Conservation (phyloP, 2,888 invertebrate species). For the Apodemia hepburni region DNA sequence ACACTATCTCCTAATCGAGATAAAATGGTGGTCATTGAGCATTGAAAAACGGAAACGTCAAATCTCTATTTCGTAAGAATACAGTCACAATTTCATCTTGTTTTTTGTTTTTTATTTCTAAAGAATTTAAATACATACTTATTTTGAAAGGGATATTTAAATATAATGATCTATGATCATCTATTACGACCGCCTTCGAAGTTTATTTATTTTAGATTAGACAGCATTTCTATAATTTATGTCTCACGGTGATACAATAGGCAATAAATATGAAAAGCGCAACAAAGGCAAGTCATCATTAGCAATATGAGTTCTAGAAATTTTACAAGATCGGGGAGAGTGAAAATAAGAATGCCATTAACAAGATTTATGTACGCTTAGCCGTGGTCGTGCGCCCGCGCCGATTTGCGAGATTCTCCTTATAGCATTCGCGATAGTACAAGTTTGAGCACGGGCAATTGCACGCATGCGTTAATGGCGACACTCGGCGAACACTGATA, state of each 20-base stretch:
- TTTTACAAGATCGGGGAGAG: conserved; percentile 63
- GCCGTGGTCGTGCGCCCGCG: conserved; percentile 68
- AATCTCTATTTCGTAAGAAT: conserved; percentile 65
- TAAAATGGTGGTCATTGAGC: conserved; percentile 76
- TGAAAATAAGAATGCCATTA: conserved; percentile 72
- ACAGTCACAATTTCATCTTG: conserved; percentile 37
- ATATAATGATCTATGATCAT: background rate
- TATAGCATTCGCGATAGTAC: conserved; percentile 56
- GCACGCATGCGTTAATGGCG: conserved; percentile 76
- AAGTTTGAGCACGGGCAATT: conserved; percentile 57
- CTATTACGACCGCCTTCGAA: conserved; percentile 4
- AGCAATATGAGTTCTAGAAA: conserved; percentile 52
- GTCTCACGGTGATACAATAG: conserved; percentile 32
- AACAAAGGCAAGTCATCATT: conserved; percentile 46
- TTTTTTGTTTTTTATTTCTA: no score
- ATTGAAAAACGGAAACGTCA: conserved; percentile 72
- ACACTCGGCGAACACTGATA: conserved; percentile 74
- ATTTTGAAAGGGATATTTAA: background rate
- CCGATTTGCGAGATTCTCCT: conserved; percentile 70
- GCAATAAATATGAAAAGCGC: conserved; percentile 31
- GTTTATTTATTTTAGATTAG: conserved; percentile 57
- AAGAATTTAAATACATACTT: no score
- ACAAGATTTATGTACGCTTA: conserved; percentile 73
- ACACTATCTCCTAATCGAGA: conserved; percentile 77
- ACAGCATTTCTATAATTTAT: conserved; percentile 49